phyloP scores from a whole-genome alignment of 2,888 invertebrate species.

The Phaonia tiefii region DNA sequence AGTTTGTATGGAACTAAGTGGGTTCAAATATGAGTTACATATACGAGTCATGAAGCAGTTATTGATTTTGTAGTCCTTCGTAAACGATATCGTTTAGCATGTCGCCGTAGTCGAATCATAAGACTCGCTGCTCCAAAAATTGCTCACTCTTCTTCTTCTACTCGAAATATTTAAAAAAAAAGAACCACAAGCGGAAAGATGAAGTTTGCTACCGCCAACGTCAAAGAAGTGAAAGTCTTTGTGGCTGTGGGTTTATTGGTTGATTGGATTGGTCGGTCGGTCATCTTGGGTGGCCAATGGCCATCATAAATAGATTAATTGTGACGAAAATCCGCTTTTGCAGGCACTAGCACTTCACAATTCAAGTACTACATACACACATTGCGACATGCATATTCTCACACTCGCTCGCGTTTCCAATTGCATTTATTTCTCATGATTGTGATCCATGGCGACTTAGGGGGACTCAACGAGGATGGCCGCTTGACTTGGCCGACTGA shows the following conservation, averaged over 20 bases:
- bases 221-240: conserved; percentile 63
- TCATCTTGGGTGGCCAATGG: conserved; percentile 55
- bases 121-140: no score
- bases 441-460: conserved; percentile 41
- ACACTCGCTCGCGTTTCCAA: conserved; percentile 1
- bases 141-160: no score
- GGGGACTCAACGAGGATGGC: neutral
- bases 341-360: conserved; percentile 13
- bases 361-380: conserved; percentile 7
- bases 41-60: no score
- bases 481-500: neutral
- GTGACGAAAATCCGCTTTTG: conserved; percentile 62
- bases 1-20: no score
- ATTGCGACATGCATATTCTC: neutral
- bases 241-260: conserved; percentile 54
- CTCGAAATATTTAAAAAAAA: conserved; percentile 22
- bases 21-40: no score
- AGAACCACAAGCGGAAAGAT: conserved; percentile 7
- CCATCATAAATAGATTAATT: conserved; percentile 66
- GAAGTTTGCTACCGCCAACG: neutral
- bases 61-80: no score
- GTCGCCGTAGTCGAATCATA: no score
- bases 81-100: no score
- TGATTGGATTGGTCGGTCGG: conserved; percentile 22
- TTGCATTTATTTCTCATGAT: conserved; percentile 61